phyloP scores from a whole-genome alignment of 2,797 vertebrate genomes.

The Lagocephalus sceleratus region DNA sequence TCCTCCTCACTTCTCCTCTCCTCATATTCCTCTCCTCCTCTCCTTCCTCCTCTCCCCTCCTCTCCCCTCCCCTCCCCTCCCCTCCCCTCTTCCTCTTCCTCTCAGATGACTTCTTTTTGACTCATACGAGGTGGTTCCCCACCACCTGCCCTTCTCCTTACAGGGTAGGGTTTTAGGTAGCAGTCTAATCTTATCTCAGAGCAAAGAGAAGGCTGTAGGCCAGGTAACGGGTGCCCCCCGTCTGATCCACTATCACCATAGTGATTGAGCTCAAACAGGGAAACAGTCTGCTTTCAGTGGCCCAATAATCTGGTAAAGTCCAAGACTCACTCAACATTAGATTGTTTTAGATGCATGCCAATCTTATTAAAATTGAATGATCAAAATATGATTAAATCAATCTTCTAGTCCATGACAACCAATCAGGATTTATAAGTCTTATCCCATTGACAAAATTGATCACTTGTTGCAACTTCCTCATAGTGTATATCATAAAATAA shows the following conservation, averaged over 20 bases:
- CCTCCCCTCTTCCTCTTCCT: slow-evolving; percentile 9
- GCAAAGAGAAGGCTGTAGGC: slow-evolving; percentile 44
- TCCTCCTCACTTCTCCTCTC: not conserved
- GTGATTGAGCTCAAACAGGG: not conserved
- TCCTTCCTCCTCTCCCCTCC: not conserved
- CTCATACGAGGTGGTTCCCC: slow-evolving; percentile 65
- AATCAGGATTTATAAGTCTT: no score
- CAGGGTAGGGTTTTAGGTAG: slow-evolving; percentile 59
- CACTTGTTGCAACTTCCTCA: no score
- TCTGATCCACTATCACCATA: slow-evolving; percentile 18
- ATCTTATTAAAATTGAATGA: no score
- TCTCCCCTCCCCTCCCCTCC: not conserved
- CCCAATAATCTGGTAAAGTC: no score
- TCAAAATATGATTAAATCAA: no score
- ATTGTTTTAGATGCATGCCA: no score
- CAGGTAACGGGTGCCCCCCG: slow-evolving; percentile 40
- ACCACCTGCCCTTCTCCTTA: slow-evolving; percentile 41
- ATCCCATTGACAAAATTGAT: no score
- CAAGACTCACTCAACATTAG: no score
- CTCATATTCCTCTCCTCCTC: not conserved
- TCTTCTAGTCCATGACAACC: no score
- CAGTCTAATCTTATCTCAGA: slow-evolving; percentile 58
- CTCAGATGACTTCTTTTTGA: slow-evolving; percentile 60
- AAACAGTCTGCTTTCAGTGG: not conserved
- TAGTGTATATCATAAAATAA: no score